Conservation (phyloP, 2,888 invertebrate genomes). For the Macrosoma leucophasiata region DNA sequence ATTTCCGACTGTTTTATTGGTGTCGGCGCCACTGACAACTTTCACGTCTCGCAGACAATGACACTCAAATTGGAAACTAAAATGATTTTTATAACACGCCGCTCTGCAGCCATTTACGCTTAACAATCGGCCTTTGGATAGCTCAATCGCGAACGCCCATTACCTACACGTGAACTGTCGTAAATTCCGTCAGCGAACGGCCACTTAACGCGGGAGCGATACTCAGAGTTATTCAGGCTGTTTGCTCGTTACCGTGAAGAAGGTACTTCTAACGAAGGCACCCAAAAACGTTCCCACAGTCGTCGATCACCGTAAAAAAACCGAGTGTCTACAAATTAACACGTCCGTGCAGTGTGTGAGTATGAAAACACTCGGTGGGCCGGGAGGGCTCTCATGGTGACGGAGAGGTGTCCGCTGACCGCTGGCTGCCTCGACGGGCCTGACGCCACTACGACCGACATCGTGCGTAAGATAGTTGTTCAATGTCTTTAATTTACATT, state of each 20-base stretch:
- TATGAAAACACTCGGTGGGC: conserved; percentile 70
- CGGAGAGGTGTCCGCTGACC: conserved; percentile 56
- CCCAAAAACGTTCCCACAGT: conserved; percentile 72
- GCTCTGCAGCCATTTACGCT: conserved; percentile 31
- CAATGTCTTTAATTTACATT: conserved; percentile 63
- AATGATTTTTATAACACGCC: conserved; percentile 62
- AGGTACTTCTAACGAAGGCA: conserved; percentile 70
- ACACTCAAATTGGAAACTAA: conserved; percentile 67
- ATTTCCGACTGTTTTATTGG: conserved; percentile 62
- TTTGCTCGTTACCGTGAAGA: conserved; percentile 70
- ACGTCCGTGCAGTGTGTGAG: conserved; percentile 69
- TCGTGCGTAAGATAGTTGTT: conserved; percentile 61
- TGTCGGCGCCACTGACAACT: conserved; percentile 70
- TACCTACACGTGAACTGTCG: conserved; percentile 52
- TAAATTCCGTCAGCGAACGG: conserved; percentile 58
- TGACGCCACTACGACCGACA: conserved; percentile 40
- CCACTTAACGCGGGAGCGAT: conserved; percentile 69
- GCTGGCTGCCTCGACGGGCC: conserved; percentile 27
- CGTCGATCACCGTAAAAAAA: conserved; percentile 71
- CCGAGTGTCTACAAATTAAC: conserved; percentile 74
- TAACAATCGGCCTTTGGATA: conserved; percentile 43
- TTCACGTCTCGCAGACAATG: conserved; percentile 70
- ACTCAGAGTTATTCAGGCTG: conserved; percentile 60
- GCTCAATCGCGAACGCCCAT: conserved; percentile 52
- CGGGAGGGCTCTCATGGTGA: conserved; percentile 66